phyloP scores from a whole-genome alignment of 2,888 invertebrate species.

The Dione juno region DNA sequence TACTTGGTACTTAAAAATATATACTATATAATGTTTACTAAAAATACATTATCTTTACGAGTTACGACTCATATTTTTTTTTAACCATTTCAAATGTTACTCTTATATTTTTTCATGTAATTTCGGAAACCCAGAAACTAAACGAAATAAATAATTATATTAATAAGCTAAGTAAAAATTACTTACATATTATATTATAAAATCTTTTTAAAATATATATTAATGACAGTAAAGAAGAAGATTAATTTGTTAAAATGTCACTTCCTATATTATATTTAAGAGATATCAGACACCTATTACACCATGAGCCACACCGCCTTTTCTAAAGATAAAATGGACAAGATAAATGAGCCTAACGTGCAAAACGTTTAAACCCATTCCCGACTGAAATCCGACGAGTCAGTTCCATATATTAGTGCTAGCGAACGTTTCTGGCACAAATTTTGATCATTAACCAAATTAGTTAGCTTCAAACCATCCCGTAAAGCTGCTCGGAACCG shows the following conservation, averaged over 20 bases:
- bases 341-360: constrained; percentile 83
- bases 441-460: constrained; percentile 82
- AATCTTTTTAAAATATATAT: not conserved
- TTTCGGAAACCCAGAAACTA: too few relatives aligned
- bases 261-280: constrained; percentile 29
- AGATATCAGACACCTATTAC: constrained; percentile 47
- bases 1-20: not conserved
- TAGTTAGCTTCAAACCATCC: constrained; percentile 76
- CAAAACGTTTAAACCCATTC: constrained; percentile 83
- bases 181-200: too few relatives aligned
- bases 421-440: constrained; percentile 77
- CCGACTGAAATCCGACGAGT: constrained; percentile 82
- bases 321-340: constrained; percentile 77
- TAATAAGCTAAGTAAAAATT: too few relatives aligned
- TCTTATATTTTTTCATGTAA: not conserved
- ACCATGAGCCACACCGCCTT: constrained; percentile 53
- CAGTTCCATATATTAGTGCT: constrained; percentile 82
- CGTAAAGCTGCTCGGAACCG: constrained; percentile 61
- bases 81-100: not conserved
- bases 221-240: not conserved
- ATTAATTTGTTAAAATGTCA: constrained; percentile 8
- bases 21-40: not conserved
- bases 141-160: too few relatives aligned
- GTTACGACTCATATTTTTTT: not conserved
- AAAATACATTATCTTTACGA: constrained; percentile 7